phyloP scores from a whole-genome alignment of 2,113 vertebrate genomes.

The Nerophis lumbriciformis region DNA sequence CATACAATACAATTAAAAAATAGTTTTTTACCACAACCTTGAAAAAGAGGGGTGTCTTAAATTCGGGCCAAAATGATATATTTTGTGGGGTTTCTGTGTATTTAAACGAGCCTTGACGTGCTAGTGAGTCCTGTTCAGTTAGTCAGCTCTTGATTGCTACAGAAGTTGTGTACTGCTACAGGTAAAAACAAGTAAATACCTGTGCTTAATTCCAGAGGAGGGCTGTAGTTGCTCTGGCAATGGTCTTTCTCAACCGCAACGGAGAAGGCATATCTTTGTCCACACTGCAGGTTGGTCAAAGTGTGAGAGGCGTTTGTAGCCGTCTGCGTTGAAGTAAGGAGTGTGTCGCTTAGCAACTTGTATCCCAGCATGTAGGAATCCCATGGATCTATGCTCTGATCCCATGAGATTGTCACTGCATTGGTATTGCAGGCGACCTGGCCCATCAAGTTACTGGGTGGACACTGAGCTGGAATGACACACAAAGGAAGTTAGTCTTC shows the following conservation, averaged over 20 bases:
- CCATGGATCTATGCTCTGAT: conserved; percentile 18
- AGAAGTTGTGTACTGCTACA: background rate
- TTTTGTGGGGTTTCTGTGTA: too few relatives aligned
- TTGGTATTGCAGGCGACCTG: conserved; percentile 42
- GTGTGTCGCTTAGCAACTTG: conserved; percentile 2
- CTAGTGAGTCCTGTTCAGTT: too few relatives aligned
- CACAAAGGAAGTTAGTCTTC: background rate
- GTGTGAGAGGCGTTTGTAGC: conserved; percentile 28
- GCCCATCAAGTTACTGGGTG: conserved; percentile 41
- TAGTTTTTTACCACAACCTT: too few relatives aligned
- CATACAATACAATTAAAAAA: too few relatives aligned
- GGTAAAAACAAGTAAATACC: conserved; percentile 32
- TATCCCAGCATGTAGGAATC: conserved; percentile 36
- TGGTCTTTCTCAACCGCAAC: conserved; percentile 34
- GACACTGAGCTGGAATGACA: conserved; percentile 47
- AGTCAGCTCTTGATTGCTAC: background rate
- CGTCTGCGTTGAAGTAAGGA: conserved; percentile 3
- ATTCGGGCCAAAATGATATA: too few relatives aligned
- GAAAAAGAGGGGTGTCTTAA: too few relatives aligned
- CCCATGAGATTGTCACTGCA: conserved; percentile 47
- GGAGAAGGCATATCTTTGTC: conserved; percentile 44
- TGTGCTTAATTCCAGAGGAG: conserved; percentile 43
- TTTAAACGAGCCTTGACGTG: too few relatives aligned
- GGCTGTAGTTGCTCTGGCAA: conserved; percentile 50
- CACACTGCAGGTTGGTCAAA: conserved; percentile 46